Evolutionary conservation across 1,140 invertebrate genomes (phyloP).

Genomic region (Musca vetustissima): DNA sequence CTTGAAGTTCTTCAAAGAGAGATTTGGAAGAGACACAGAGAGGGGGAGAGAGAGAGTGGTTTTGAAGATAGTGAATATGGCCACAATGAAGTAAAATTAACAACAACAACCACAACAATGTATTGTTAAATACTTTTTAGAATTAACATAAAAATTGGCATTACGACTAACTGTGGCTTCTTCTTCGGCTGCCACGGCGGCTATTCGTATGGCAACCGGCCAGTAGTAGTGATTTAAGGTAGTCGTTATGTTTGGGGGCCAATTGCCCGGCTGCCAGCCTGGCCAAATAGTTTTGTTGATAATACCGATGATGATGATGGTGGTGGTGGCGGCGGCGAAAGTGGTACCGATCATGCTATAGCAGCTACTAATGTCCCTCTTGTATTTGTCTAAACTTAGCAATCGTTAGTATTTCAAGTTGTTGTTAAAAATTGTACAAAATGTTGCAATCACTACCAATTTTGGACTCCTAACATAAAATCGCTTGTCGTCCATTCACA

Average conservation of each 20-base stretch:
- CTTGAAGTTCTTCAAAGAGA: no score
- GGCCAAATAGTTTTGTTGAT: not conserved
- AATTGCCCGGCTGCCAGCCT: no score
- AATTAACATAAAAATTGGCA: constrained; percentile 18
- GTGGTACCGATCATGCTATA: not conserved
- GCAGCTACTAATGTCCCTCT: not conserved
- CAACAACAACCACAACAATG: not conserved
- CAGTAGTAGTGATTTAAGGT: not conserved
- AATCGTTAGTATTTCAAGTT: constrained; percentile 22
- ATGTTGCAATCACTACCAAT: constrained; percentile 24
- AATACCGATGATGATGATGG: not conserved
- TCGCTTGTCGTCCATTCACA: no score
- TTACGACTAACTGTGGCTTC: not conserved
- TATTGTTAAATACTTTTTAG: constrained; percentile 19
- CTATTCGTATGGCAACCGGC: constrained; percentile 1
- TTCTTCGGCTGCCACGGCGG: not conserved
- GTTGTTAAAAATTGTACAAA: constrained; percentile 23
- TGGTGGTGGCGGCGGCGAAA: not conserved
- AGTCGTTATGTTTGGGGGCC: not conserved
- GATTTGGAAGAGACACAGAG: no score
- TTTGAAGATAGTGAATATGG: no score
- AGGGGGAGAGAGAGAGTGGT: no score
- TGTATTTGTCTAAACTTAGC: constrained; percentile 22
- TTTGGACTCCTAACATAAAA: constrained; percentile 1
- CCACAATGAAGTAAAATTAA: no score